Evolutionary conservation across 2,888 invertebrate species (phyloP), one percentile per base, ranked within the genome.

Genomic region (Plutella xylostella): DNA sequence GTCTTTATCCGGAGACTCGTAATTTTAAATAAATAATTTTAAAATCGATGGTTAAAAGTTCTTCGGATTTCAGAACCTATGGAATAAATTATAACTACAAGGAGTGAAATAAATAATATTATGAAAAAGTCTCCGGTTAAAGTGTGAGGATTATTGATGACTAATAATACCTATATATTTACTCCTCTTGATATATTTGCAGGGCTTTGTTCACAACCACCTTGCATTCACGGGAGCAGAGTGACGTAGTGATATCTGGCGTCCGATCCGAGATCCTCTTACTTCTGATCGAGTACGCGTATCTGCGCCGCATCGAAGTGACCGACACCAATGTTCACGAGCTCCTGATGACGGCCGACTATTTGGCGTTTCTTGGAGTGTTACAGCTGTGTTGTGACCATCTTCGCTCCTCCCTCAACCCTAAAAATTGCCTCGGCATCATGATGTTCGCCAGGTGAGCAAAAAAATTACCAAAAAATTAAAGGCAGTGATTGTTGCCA

Each of bases 201-300:
- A 91, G 94, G 71, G 91, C 93, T 37, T 76, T 94, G 25, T 95
- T 95, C 69, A 94, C 94, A 43, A 94, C 93, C 50, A 88, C 90
- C 12, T 75, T 94, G 54, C 90, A 91, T 64, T 86, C 87, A n/a
- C 79, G 85, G 45, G 87, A 86, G 52, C 88, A 90, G 63, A 87
- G 87, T 56, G 89, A 91, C 62, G 89, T 94, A 34, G 77, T 88
- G 43, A 86, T 96, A 58, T 90, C 92, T 3, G 93, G 92, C 42
- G 90, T 97, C 25, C 88, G 88, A 44, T 88, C 90, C 4, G 89
- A 90, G 53, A 91, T 92, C 63, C 89, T 97, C 86, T 87, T 90
- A 48, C 84, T 90, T 43, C 85, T 96, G 31, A 87, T 97, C 51
- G 90, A 93, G 55, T 96, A 92, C 71, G 92, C 95, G 0, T 97